A percentile compares a stretch with the other conserved stretches of the same genome.
These are phyloP conservation scores for Ephialtes manifestator DNA, from an alignment of 2,888 invertebrate species.

Conservation along the genomic window DNA sequence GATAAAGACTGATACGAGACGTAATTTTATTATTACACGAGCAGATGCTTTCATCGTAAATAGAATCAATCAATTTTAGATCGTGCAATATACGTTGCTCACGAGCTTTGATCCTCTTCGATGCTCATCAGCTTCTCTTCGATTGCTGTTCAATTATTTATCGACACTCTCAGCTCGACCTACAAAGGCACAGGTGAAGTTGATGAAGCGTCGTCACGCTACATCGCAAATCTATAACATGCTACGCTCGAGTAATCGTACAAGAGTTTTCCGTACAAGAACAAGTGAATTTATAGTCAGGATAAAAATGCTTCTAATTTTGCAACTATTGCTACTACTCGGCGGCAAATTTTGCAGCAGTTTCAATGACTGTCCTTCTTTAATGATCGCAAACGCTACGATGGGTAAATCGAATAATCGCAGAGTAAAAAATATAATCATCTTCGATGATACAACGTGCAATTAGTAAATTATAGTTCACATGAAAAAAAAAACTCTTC, in stretches of 20 bases:
- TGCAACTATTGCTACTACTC: conserved; percentile 30
- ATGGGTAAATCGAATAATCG: conserved; percentile 87
- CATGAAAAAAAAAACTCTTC: no score
- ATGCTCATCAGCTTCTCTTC: conserved; percentile 53
- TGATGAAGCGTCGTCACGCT: conserved; percentile 30
- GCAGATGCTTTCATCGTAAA: neutral
- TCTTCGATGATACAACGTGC: neutral
- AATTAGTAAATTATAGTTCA: neutral
- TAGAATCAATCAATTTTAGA: conserved; percentile 43
- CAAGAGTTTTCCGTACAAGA: conserved; percentile 19
- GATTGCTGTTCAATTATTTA: conserved; percentile 56
- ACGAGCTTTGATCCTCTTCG: neutral
- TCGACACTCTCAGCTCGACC: conserved; percentile 40
- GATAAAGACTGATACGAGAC: no score
- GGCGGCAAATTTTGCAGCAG: conserved; percentile 66
- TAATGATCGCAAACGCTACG: conserved; percentile 91
- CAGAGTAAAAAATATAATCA: neutral
- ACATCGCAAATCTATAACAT: neutral
- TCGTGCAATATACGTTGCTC: neutral
- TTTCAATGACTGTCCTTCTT: conserved; percentile 90
- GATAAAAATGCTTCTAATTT: conserved; percentile 46
- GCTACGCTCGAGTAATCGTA: conserved; percentile 19
- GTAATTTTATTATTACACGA: no score
- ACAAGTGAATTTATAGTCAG: neutral
- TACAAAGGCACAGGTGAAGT: conserved; percentile 20